Base-by-base conservation (phyloP, 2,113 vertebrate species). In the Mola mola region DNA sequence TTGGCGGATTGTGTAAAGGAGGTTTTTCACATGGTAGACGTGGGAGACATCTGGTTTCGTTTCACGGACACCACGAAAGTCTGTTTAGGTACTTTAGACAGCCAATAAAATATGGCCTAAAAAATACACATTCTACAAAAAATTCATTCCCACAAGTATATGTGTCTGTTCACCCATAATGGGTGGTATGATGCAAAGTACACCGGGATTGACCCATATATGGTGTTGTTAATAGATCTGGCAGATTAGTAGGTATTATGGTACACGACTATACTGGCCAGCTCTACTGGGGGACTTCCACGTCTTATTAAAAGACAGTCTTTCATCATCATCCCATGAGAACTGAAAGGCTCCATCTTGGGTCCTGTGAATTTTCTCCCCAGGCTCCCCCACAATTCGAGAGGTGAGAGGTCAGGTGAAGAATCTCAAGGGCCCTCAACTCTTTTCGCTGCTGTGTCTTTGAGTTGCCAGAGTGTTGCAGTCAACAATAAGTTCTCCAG, bases 401-500 rank as follows among this genome's bases (percentile, higher is more conserved):
- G 65, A 82, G 81, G 83, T 74, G 51, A 86, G 52, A 72, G 88
- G 85, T 85, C 79, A 66, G 72, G 22, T 38, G 69, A 82, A 78
- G 85, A 86, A 84, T 88, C 77, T 85, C 22, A 17, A 89, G 84
- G 60, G 66, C 76, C 48, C 75, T 81, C 56, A 6, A 53, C 57
- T 76, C 52, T 49, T 66, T 64, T 78, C 8, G 21, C 65, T 33
- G n/a, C 66, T 71, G 50, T 8, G 9, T 76, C 70, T 87, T 79
- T 68, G 79, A 85, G 82, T 78, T 63, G 63, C 74, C 59, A 66
- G 82, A 88, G 69, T 79, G 78, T 77, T 75, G 68, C 68, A 66
- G 81, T 78, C 76, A 68, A 88, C 82, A 89, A 87, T 78, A 70
- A 79, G 81, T 48, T 55, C 81, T 87, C 68, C 75, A 84, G 78